Evolutionary conservation across 2,888 invertebrate species (phyloP).

Genomic region (Limulus polyphemus): DNA sequence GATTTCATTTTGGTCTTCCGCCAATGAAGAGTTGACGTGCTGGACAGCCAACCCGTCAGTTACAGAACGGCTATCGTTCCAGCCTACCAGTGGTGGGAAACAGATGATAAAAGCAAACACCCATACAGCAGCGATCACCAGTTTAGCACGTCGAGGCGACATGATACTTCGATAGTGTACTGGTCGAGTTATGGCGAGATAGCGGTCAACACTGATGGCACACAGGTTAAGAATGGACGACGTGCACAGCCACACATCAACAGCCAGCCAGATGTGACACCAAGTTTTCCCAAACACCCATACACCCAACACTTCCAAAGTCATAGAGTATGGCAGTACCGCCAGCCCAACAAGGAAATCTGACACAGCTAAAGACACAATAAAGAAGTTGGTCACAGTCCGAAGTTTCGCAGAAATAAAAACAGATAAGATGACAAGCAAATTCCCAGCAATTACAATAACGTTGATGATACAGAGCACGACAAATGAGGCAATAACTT

Average conservation of each 20-base stretch:
- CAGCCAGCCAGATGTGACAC: constrained; percentile 93
- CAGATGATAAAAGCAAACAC: constrained; percentile 79
- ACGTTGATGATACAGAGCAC: too few species aligned
- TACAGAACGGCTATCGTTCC: constrained; percentile 51
- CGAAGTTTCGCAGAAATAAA: constrained; percentile 79
- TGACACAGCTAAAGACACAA: constrained; percentile 89
- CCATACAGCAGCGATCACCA: constrained; percentile 85
- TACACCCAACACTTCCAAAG: constrained; percentile 70
- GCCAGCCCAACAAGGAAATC: constrained; percentile 90
- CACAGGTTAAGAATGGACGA: constrained; percentile 87
- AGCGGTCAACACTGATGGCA: constrained; percentile 69
- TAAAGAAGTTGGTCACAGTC: constrained; percentile 91
- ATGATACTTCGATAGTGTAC: constrained; percentile 84
- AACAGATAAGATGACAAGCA: constrained; percentile 83
- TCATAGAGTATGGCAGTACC: constrained; percentile 89
- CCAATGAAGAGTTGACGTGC: not conserved
- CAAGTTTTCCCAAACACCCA: constrained; percentile 95
- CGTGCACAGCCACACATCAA: constrained; percentile 98
- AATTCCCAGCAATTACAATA: constrained; percentile 47
- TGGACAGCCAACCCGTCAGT: not conserved
- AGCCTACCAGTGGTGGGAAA: constrained; percentile 78
- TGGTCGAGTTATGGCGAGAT: constrained; percentile 91
- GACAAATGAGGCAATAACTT: too few species aligned
- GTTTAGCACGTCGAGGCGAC: constrained; percentile 66
- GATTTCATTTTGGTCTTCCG: too few species aligned